These are phyloP conservation scores for Picus viridis DNA, from an alignment of 2,797 vertebrate genomes.

Conservation along the genomic window DNA sequence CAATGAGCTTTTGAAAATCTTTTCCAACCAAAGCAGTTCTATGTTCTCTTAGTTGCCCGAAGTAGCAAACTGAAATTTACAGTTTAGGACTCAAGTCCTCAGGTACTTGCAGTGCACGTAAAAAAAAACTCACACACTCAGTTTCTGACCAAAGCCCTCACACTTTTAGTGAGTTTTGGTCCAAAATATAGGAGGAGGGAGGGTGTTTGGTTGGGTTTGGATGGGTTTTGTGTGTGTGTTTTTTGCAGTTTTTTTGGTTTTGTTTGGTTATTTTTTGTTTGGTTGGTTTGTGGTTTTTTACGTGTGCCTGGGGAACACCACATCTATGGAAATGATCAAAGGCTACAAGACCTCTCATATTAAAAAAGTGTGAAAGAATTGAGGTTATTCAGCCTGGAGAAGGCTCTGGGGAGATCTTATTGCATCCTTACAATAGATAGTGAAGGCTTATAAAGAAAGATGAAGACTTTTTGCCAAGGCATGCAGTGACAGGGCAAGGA, in stretches of 20 bases:
- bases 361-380: background rate
- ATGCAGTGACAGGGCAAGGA: background rate
- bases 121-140: background rate
- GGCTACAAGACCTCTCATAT: background rate
- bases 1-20: too few species aligned
- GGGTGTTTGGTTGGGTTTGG: background rate
- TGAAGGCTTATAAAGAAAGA: background rate
- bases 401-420: background rate
- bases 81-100: background rate
- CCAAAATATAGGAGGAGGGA: background rate
- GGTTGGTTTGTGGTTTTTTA: too few species aligned
- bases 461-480: background rate
- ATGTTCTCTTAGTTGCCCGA: background rate
- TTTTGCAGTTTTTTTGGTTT: too few species aligned
- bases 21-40: too few species aligned
- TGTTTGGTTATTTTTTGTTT: too few species aligned
- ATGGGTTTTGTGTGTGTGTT: too few species aligned
- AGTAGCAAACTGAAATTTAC: too few species aligned
- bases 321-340: background rate
- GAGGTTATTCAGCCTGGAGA: background rate
- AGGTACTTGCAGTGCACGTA: background rate
- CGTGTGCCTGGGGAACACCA: background rate
- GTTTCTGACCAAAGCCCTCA: background rate
- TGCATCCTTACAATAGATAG: background rate
- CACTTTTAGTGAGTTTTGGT: background rate